Percentiles rank a stretch among this genome's conserved stretches.
Conservation (phyloP, 2,888 invertebrate genomes). For the Metopia argyrocephala region DNA sequence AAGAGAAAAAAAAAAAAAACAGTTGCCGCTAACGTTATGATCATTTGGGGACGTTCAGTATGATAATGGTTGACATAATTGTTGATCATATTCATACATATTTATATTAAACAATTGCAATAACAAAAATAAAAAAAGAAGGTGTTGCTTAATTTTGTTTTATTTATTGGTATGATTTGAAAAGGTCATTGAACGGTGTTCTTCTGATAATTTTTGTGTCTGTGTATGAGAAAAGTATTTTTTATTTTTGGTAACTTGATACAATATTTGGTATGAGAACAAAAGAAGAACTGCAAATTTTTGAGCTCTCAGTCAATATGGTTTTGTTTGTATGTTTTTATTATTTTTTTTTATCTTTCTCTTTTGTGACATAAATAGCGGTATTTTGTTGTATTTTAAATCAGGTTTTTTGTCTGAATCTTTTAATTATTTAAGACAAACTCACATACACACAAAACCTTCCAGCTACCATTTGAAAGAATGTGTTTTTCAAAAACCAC, state of each 20-base stretch:
- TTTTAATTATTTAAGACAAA: conserved; percentile 10
- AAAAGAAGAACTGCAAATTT: conserved; percentile 25
- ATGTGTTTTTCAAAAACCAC: too few relatives aligned
- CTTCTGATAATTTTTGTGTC: neutral
- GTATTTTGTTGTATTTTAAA: conserved; percentile 32
- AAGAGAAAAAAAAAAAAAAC: too few relatives aligned
- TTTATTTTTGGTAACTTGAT: conserved; percentile 46
- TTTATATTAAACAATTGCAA: too few relatives aligned
- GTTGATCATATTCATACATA: too few relatives aligned
- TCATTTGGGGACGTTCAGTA: conserved; percentile 22
- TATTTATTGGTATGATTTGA: neutral
- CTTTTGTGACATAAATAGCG: conserved; percentile 22
- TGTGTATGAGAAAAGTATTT: conserved; percentile 34
- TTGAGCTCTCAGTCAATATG: neutral
- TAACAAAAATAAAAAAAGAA: neutral
- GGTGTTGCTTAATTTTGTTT: conserved; percentile 27
- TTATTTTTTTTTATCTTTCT: neutral
- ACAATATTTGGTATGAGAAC: neutral
- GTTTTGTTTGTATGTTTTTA: neutral
- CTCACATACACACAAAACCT: neutral
- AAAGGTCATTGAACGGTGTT: conserved; percentile 45
- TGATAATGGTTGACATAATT: conserved; percentile 57
- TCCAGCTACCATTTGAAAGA: too few relatives aligned
- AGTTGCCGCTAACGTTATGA: conserved; percentile 39
- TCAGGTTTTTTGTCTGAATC: conserved; percentile 37